These are phyloP conservation scores for Trissonchulus latispiculum DNA, from an alignment of 2,888 invertebrate species.

Conservation along the genomic window DNA sequence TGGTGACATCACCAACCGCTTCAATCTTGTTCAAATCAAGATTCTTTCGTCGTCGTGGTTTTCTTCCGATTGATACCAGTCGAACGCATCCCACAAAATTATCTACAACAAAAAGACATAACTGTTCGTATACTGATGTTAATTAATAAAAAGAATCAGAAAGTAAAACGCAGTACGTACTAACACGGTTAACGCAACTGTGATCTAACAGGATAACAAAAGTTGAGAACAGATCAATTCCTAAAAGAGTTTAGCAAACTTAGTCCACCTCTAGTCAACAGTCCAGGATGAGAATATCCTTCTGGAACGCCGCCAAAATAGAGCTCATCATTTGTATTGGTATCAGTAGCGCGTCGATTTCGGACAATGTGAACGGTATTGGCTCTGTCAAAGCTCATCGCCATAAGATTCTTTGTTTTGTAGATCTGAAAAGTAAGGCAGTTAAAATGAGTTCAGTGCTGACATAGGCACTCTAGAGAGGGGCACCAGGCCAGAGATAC, in stretches of 20 bases:
- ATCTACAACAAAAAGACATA: constrained; percentile 27
- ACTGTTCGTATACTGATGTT: neutral
- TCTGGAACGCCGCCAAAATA: constrained; percentile 77
- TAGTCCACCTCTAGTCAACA: constrained; percentile 33
- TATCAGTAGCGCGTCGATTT: constrained; percentile 53
- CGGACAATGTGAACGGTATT: constrained; percentile 64
- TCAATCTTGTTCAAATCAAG: neutral
- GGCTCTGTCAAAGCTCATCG: constrained; percentile 71
- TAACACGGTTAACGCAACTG: too few relatives aligned
- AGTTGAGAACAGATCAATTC: neutral
- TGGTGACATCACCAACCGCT: constrained; percentile 14
- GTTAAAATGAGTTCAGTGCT: too few relatives aligned
- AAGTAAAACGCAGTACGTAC: too few relatives aligned
- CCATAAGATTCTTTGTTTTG: constrained; percentile 80
- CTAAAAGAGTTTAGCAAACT: too few relatives aligned
- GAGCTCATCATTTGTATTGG: constrained; percentile 70
- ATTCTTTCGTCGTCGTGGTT: constrained; percentile 3
- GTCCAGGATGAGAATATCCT: constrained; percentile 39
- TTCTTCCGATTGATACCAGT: constrained; percentile 31
- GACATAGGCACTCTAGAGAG: too few relatives aligned
- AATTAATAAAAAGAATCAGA: too few relatives aligned
- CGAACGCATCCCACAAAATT: constrained; percentile 40
- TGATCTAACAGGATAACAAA: neutral
- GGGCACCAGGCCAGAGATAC: too few relatives aligned
- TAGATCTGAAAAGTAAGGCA: constrained; percentile 52